Base-by-base conservation (phyloP, 2,113 vertebrate species). In the Hippocampus abdominalis region DNA sequence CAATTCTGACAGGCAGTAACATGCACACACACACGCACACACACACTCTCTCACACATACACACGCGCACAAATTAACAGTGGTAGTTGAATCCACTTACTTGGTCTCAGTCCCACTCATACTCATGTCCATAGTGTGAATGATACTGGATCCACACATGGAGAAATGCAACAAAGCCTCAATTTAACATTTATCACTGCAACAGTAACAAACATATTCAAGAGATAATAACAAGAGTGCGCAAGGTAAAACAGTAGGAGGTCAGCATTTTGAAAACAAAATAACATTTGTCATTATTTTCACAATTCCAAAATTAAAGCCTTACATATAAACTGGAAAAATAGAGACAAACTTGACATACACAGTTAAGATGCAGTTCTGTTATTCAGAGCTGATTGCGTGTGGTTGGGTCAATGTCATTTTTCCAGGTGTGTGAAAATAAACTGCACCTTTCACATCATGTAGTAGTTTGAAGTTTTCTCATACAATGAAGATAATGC, bases 201-300 rank as follows among this genome's bases (percentile, higher is more conserved):
- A 89, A 90, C 88, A 84, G 88, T 88, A 90, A 91, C 87, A 88
- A 90, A 90, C 87, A 86, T 88, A 85, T 90, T 89, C 81, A 85
- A 90, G 85, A 84, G 79, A 91, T 84, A 87, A 86, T 77, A 85
- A 85, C 77, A 81, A 89, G 87, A 89, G 87, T 89, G 86, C 80
- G 86, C 84, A 80, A 88, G 84, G 88, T 82, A 89, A 88, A 88
- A 91, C 89, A 92, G 87, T 89, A 91, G 84, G 89, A 89, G 90
- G 91, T 92, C 90, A 91, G 88, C 89, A 86, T 90, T 84, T 90
- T 88, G 87, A 90, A 89, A 87, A 87, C 77, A 72, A 79, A 88
- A 89, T 83, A 74, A 89, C 81, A 85, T 80, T 85, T 90, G 88
- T 87, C 86, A 84, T 86, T 89, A 86, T 87, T 83, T 89, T 87